These are phyloP conservation scores for Mantis religiosa DNA, from an alignment of 2,888 invertebrate genomes.

Conservation along the genomic window DNA sequence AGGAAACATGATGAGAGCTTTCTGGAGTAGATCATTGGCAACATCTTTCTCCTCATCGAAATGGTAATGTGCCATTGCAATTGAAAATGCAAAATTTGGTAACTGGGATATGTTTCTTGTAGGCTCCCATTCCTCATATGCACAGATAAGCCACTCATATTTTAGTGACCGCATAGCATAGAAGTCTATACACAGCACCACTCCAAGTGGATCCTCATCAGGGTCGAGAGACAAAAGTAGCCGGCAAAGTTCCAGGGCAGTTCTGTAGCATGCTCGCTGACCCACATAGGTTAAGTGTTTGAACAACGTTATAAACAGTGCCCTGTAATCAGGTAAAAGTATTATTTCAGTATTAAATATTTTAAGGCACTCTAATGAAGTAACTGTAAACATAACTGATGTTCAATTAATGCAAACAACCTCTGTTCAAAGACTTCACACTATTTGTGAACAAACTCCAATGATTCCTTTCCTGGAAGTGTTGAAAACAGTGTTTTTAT, in stretches of 20 bases:
- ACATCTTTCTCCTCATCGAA: slow-evolving; percentile 45
- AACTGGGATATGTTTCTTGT: slow-evolving; percentile 69
- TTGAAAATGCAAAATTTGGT: slow-evolving; percentile 83
- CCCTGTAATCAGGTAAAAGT: slow-evolving; percentile 46
- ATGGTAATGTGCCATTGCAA: slow-evolving; percentile 69
- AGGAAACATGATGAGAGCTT: slow-evolving; percentile 78
- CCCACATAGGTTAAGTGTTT: slow-evolving; percentile 75
- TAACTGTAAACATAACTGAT: too few relatives aligned
- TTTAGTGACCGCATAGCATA: slow-evolving; percentile 68
- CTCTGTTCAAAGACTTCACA: too few relatives aligned
- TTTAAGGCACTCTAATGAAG: too few relatives aligned
- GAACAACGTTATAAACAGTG: slow-evolving; percentile 75
- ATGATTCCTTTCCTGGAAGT: too few relatives aligned
- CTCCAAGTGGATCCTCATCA: slow-evolving; percentile 70
- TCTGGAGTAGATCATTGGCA: slow-evolving; percentile 65
- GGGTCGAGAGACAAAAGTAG: slow-evolving; percentile 73
- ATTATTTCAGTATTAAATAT: too few relatives aligned
- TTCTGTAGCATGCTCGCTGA: slow-evolving; percentile 75
- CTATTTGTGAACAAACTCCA: too few relatives aligned
- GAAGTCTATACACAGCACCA: slow-evolving; percentile 73
- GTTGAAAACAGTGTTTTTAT: too few relatives aligned
- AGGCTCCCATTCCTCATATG: slow-evolving; percentile 53
- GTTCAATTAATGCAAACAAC: too few relatives aligned
- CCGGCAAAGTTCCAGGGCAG: slow-evolving; percentile 84
- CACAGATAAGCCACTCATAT: slow-evolving; percentile 61